Base-by-base conservation (phyloP, 2,888 invertebrate species). In the Coleophora deauratella region DNA sequence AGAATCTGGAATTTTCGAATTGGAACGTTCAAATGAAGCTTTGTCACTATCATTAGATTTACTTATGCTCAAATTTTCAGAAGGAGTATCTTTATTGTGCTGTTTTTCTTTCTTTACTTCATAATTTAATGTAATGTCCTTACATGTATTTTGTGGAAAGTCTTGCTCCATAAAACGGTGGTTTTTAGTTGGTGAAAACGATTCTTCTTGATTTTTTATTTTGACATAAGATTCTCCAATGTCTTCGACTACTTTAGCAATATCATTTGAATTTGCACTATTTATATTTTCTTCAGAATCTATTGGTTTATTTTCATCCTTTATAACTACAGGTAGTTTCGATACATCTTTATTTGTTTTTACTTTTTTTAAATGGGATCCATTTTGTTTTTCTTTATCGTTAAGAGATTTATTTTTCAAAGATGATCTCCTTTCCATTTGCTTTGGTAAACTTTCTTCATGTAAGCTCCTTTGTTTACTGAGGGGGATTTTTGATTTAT, bases 401-500 rank as follows among this genome's bases (percentile, higher is more conserved):
- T 12, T 36, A 41, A 38, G 38, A 33, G 47, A 55, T 38, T 40
- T 41, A 34, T 46, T 44, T 38, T 55, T 54, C 32, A 56, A 37
- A 7, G 43, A 43, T 6, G 21, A 38, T 32, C 33, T 39, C 37
- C 42, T 47, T 12, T 50, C 36, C 38, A 33, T 33, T 38, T 37
- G 38, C 36, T 49, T 53, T 1, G 57, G 50, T 13, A 61, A 40
- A 38, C 57, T 56, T 30, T 63, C 57, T 8, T 69, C 68, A 1
- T 69, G 64, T 40, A 73, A 65, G 42, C 68, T 79, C 42, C 55
- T 69, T 3, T 71, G 63, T 51, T 65, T 72, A 1, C 71, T 47
- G 28, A 68, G 55, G 0, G 81, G 81, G 54, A 80, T 77, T 61
- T 61, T 80, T 2, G 73, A 71, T 35, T 47, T 72, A 0, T 61